Evolutionary conservation across 2,113 vertebrate species (phyloP), one percentile per base, ranked within the genome.

Genomic region (Tupaia chinensis): DNA sequence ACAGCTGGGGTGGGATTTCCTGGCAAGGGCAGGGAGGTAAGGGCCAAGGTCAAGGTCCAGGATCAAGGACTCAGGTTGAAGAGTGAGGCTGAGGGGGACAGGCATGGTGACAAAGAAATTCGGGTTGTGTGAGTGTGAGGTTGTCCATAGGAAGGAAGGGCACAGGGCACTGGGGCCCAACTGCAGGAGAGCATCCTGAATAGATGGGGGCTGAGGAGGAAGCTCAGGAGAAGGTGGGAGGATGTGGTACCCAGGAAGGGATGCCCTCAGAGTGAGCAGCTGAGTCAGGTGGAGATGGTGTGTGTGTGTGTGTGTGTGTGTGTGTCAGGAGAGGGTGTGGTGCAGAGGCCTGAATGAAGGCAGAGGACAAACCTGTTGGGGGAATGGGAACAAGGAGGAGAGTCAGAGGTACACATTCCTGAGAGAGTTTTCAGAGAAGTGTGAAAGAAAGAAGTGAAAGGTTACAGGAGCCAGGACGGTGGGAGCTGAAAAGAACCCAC

Each of bases 101-200:
- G 65, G 25, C 23, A 34, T 23, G 1, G 17, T 0, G 1, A 58
- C 9, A 15, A 32, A 58, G 68, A 19, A 72, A 63, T 27, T 3
- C 11, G 14, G 3, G 6, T 22, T 73, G 13, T 63, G 53, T 2
- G 29, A 11, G 5, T 29, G 8, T 17, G 73, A 29, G 66, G 44
- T 5, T 44, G 44, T 44, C 44, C 44, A 3, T 5, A 44, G 44
- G 7, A 54, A 7, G 34, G 54, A 54, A 56, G 56, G 23, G 15
- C 4, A 0, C 32, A 63, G 0, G 0, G 63, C 0, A 29, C 1
- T 3, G 54, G 27, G 66, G 77, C 14, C 0, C 0, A 23, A 4
- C 7, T 14, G 25, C 56, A 66, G 11, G 23, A 17, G 12, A 82
- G 15, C 9, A 10, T 56, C 0, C 22, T 54, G 3, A 27, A 69